A percentile compares a stretch with the other conserved stretches of the same genome.
Evolutionary conservation across 2,888 invertebrate species (phyloP).

Genomic region (Philonicus albiceps): DNA sequence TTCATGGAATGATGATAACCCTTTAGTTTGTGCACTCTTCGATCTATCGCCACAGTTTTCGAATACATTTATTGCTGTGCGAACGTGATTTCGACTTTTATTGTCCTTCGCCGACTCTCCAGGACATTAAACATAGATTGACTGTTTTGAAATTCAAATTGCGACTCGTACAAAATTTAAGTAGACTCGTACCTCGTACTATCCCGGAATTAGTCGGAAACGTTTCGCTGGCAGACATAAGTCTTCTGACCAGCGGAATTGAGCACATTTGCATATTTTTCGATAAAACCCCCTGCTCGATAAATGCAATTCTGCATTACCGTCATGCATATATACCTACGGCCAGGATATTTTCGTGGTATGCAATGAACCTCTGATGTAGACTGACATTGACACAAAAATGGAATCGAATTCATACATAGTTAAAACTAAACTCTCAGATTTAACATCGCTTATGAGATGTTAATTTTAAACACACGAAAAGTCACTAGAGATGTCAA

Average conservation of each 20-base stretch:
- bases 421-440: background rate
- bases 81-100: constrained; percentile 36
- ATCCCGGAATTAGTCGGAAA: background rate
- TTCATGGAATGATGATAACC: constrained; percentile 40
- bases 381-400: background rate
- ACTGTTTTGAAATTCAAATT: constrained; percentile 29
- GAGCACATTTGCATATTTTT: background rate
- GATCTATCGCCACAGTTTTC: background rate
- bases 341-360: background rate
- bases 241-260: background rate
- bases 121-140: constrained; percentile 24
- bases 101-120: background rate
- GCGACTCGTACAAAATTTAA: constrained; percentile 1
- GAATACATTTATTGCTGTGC: background rate
- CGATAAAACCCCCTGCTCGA: background rate
- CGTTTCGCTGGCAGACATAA: background rate
- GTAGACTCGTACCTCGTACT: background rate
- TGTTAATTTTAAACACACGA: background rate
- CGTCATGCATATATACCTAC: background rate
- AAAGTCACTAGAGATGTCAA: no score
- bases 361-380: background rate
- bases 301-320: background rate
- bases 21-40: constrained; percentile 24
- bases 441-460: background rate
- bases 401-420: background rate